Evolutionary conservation across 2,797 vertebrate genomes (phyloP).

Genomic region (Sus cebifrons): DNA sequence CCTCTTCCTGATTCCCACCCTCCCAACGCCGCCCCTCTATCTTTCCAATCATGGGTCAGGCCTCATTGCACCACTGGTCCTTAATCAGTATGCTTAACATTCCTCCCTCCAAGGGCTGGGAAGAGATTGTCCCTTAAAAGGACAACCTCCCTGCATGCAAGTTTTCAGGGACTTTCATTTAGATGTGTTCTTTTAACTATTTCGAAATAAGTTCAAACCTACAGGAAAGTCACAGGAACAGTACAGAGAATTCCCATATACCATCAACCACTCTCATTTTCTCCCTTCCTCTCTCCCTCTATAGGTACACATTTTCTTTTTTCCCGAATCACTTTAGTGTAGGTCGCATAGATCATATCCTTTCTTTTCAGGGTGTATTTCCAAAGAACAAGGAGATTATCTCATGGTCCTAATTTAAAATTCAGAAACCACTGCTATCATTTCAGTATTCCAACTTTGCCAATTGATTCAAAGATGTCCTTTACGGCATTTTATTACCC

Average conservation of each 20-base stretch:
- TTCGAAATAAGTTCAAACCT: background rate
- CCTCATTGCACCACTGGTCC: background rate
- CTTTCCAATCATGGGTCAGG: too few relatives aligned
- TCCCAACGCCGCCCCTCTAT: rapidly evolving
- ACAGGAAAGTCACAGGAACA: background rate
- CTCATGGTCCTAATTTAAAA: background rate
- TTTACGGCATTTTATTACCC: background rate
- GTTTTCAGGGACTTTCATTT: background rate
- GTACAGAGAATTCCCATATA: background rate
- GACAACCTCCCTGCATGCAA: background rate
- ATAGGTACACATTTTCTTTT: background rate
- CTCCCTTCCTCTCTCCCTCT: background rate
- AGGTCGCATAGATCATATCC: background rate
- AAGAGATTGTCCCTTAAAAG: background rate
- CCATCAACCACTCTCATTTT: background rate
- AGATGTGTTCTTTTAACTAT: background rate
- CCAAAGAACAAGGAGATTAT: conserved; percentile 19
- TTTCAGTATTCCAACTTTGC: conserved; percentile 40
- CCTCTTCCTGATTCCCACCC: background rate
- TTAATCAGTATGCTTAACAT: too few relatives aligned
- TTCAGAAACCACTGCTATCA: conserved; percentile 11
- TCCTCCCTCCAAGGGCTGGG: background rate
- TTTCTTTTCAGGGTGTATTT: background rate
- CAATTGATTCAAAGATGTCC: background rate
- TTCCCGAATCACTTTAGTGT: background rate